phyloP scores from a whole-genome alignment of 1,140 invertebrate genomes.

The Drosophila paulistorum region DNA sequence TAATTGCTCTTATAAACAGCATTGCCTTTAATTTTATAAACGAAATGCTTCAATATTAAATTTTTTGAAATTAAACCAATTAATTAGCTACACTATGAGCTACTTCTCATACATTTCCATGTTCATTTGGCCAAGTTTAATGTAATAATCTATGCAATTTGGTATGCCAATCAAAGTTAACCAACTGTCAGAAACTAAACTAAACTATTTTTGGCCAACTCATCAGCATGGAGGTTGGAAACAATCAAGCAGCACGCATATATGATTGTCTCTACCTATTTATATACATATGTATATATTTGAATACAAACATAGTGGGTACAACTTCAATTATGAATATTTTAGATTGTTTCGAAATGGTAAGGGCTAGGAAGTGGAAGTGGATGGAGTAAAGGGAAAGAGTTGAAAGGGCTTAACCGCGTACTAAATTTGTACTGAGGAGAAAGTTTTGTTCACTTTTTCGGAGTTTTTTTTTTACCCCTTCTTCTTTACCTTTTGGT shows the following conservation, averaged over 20 bases:
- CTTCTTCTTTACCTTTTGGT: not conserved
- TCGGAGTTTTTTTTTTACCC: not conserved
- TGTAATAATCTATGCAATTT: slow-evolving; percentile 7
- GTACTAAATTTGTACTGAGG: slow-evolving; percentile 46
- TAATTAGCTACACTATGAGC: too few relatives aligned
- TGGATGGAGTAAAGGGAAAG: slow-evolving; percentile 38
- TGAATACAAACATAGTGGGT: slow-evolving; percentile 40
- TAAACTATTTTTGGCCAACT: slow-evolving; percentile 50
- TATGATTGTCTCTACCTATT: slow-evolving; percentile 10
- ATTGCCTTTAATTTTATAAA: too few relatives aligned
- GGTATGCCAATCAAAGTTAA: slow-evolving; percentile 44
- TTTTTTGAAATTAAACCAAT: too few relatives aligned
- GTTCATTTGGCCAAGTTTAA: not conserved
- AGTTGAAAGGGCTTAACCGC: slow-evolving; percentile 34
- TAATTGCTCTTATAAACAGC: not conserved
- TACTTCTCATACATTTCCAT: too few relatives aligned
- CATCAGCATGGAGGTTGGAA: slow-evolving; percentile 56
- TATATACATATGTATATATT: not conserved
- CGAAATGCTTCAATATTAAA: too few relatives aligned
- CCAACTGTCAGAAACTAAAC: slow-evolving; percentile 28
- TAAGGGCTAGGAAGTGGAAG: slow-evolving; percentile 34
- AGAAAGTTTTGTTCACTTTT: slow-evolving; percentile 66
- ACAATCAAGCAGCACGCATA: slow-evolving; percentile 62
- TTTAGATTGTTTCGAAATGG: slow-evolving; percentile 37
- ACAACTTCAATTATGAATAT: slow-evolving; percentile 80